A percentile compares a stretch with the other conserved stretches of the same genome.
These are phyloP conservation scores for Theretra japonica DNA, from an alignment of 2,888 invertebrate species.

Conservation along the genomic window DNA sequence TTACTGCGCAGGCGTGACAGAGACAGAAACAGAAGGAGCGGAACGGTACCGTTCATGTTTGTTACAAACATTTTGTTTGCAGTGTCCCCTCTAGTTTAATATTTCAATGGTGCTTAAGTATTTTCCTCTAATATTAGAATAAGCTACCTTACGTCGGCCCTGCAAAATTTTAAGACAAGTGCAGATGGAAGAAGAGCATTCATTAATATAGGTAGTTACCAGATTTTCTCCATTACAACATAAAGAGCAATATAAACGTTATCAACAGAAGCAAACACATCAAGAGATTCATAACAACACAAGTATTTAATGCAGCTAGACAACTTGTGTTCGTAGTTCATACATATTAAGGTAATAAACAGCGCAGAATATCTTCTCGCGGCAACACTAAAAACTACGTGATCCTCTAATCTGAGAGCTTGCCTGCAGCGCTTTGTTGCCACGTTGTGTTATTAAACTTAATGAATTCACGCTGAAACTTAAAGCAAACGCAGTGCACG, in stretches of 20 bases:
- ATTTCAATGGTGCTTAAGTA: too few species aligned
- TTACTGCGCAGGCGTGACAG: too few species aligned
- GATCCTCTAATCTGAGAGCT: constrained; percentile 14
- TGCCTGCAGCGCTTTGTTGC: constrained; percentile 24
- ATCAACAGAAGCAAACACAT: neutral
- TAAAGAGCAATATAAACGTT: neutral
- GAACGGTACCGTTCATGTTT: too few species aligned
- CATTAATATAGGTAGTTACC: neutral
- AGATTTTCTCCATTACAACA: neutral
- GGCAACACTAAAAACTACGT: constrained; percentile 22
- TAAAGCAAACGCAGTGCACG: constrained; percentile 17
- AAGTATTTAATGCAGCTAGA: constrained; percentile 1
- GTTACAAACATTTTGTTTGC: too few species aligned
- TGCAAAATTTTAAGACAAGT: too few species aligned
- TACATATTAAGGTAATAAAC: neutral
- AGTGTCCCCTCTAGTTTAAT: too few species aligned
- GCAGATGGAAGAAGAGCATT: too few species aligned
- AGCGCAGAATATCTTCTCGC: constrained; percentile 8
- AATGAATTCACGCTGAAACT: constrained; percentile 22
- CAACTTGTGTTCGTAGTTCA: neutral
- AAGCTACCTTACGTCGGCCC: too few species aligned
- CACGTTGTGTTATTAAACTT: constrained; percentile 19
- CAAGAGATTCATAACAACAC: neutral
- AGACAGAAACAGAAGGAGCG: too few species aligned
- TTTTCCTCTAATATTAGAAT: too few species aligned